phyloP scores from a whole-genome alignment of 2,113 vertebrate genomes.

The Leiothrix lutea region DNA sequence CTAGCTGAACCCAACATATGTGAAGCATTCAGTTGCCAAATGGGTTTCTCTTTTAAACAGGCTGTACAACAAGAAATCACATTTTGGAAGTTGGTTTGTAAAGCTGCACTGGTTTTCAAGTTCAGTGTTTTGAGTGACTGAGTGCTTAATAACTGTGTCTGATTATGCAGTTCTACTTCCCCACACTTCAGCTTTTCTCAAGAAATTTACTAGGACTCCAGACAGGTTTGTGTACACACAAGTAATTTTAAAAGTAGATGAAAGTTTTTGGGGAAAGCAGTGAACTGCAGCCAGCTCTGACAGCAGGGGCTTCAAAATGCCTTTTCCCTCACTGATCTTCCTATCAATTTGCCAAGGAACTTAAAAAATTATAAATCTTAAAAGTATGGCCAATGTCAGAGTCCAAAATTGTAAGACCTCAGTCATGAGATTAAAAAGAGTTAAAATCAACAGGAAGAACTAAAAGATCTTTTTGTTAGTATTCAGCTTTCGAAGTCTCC shows the following conservation, averaged over 20 bases:
- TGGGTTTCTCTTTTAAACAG: background rate
- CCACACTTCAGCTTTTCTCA: background rate
- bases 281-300: background rate
- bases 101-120: background rate
- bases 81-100: background rate
- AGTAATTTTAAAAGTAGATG: background rate
- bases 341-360: background rate
- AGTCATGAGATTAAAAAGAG: background rate
- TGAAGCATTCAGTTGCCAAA: background rate
- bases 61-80: background rate
- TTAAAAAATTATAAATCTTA: background rate
- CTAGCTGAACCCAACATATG: background rate
- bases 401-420: background rate
- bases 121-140: background rate
- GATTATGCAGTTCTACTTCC: background rate
- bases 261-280: background rate
- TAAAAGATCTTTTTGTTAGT: background rate
- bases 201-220: background rate
- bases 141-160: background rate
- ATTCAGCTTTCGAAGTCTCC: background rate
- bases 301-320: background rate
- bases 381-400: background rate
- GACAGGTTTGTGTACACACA: background rate
- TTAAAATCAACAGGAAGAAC: background rate
- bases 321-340: background rate